A percentile compares a stretch with the other conserved stretches of the same genome.
phyloP scores from a whole-genome alignment of 2,888 invertebrate genomes.

The Cetonia aurata region DNA sequence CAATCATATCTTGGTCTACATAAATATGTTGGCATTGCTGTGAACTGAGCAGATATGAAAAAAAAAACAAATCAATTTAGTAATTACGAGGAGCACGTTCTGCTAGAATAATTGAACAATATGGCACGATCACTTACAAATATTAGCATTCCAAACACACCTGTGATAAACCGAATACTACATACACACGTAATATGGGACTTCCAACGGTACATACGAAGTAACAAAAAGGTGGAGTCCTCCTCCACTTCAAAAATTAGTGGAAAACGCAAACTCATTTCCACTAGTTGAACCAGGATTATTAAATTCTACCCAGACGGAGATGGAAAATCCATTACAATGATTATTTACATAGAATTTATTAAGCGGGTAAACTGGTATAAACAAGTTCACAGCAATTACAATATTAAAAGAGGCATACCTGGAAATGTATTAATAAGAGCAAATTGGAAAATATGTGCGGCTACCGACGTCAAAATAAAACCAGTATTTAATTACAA shows the following conservation, averaged over 20 bases:
- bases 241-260: conserved; percentile 4
- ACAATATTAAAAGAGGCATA: background rate
- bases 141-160: conserved; percentile 35
- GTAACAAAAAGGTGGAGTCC: conserved; percentile 4
- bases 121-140: conserved; percentile 29
- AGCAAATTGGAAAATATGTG: conserved; percentile 9
- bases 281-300: background rate
- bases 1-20: conserved; percentile 3
- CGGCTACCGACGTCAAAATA: background rate
- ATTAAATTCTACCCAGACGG: conserved; percentile 29
- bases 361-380: conserved; percentile 4
- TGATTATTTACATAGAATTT: conserved; percentile 36
- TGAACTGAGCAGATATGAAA: conserved; percentile 28
- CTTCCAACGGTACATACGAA: conserved; percentile 15
- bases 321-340: conserved; percentile 31
- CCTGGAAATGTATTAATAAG: conserved; percentile 10
- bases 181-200: conserved; percentile 33
- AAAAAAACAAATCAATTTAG: conserved; percentile 38
- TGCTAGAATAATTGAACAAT: conserved; percentile 33
- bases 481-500: background rate
- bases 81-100: conserved; percentile 32
- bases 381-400: conserved; percentile 3
- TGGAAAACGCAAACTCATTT: conserved; percentile 22
- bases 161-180: conserved; percentile 8
- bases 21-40: conserved; percentile 10